Conservation (phyloP, 2,797 vertebrate species). For the Tenualosa ilisha region DNA sequence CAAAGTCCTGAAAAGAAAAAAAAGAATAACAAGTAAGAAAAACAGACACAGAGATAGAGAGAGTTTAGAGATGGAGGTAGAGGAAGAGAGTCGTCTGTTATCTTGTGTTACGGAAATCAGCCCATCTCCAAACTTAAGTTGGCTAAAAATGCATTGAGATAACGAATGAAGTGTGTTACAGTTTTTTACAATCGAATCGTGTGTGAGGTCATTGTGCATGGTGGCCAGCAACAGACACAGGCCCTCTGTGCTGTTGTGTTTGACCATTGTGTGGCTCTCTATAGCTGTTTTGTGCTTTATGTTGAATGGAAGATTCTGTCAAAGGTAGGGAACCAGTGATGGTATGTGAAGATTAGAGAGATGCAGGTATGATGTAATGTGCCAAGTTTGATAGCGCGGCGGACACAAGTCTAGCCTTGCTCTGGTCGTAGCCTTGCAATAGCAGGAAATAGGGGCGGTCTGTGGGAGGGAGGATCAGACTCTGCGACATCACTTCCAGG, state of each 20-base stretch:
- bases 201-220: conserved; percentile 78
- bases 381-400: conserved; percentile 54
- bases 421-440: conserved; percentile 88
- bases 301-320: conserved; percentile 67
- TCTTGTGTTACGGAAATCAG: conserved; percentile 59
- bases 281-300: conserved; percentile 68
- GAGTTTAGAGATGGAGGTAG: conserved; percentile 59
- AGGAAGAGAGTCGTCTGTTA: conserved; percentile 67
- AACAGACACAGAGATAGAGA: conserved; percentile 41
- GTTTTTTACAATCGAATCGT: conserved; percentile 74
- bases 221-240: conserved; percentile 69
- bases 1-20: conserved; percentile 79
- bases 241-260: conserved; percentile 60
- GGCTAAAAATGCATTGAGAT: conserved; percentile 61
- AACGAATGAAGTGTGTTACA: conserved; percentile 77
- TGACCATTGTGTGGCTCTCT: conserved; percentile 66
- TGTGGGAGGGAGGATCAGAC: conserved; percentile 88
- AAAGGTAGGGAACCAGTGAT: conserved; percentile 72
- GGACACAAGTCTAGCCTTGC: conserved; percentile 75
- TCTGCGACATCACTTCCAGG: conserved; percentile 90
- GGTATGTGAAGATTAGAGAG: conserved; percentile 76
- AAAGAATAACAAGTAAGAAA: conserved; percentile 55
- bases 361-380: conserved; percentile 80
- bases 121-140: conserved; percentile 63
- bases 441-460: conserved; percentile 89